Evolutionary conservation across 1,140 invertebrate genomes (phyloP), one percentile per base, ranked within the genome.

Genomic region (Mycetomoellerius zeteki): DNA sequence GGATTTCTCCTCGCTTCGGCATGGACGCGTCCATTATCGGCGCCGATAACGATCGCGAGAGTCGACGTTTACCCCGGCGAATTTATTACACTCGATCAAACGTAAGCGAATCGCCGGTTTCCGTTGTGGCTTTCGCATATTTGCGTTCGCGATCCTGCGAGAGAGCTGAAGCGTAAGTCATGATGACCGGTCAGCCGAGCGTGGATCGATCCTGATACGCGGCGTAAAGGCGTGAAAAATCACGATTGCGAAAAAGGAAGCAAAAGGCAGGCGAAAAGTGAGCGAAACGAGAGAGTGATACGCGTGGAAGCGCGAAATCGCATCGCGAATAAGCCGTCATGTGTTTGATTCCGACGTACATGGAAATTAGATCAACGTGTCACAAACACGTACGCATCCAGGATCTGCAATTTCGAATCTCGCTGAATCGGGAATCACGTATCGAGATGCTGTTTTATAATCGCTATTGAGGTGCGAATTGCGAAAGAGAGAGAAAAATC

Each of bases 341-440:
- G 12, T 78, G 24, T 58, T 19, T 50, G 69, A 4, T 67, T 60
- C 27, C 33, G 58, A 62, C 56, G 86, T 47, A 69, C 78, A 72
- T 88, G 86, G 88, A 91, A 93, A 92, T 92, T 92, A 86, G 92
- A 92, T 92, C 78, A 93, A 84, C 90, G 64, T 92, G 91, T 92
- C 92, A 91, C 19, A 43, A 69, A 69, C 37, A 84, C 56, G 60
- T 62, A 33, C 56, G 72, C 64, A 43, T 4, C 33, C 16, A 47
- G 10, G 30, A n/a, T 37, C 43, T 1, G 27, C 67, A 64, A 85
- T 89, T 85, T 60, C 43, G 47, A 50, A 54, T 90, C 78, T 90
- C 60, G 19, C 78, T 50, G 54, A 24, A 37, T 52, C 52, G 10
- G 21, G 33, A 56, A 87, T 82, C 76, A 30, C n/a, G 24, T 62